Percentiles rank a stretch among this genome's conserved stretches.
Evolutionary conservation across 2,797 vertebrate species (phyloP).

Genomic region (Xenentodon cancila): DNA sequence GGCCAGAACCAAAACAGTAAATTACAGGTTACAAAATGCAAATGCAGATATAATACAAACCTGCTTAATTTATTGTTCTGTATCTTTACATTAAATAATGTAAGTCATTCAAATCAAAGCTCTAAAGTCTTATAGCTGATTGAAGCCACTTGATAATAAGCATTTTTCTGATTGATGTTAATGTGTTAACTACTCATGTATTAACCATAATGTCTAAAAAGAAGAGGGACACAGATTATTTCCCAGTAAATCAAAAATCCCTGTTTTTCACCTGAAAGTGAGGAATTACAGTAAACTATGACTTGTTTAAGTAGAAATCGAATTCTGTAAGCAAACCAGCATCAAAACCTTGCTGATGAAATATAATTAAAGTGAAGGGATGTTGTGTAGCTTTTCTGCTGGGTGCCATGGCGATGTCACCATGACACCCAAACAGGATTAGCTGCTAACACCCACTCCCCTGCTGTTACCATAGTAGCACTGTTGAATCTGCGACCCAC

Average conservation of each 20-base stretch:
- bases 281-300: not conserved
- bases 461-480: constrained; percentile 79
- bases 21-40: too few species aligned
- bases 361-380: constrained; percentile 48
- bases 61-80: too few species aligned
- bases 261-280: not conserved
- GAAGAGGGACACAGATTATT: not conserved
- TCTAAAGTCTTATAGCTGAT: too few species aligned
- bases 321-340: constrained; percentile 12
- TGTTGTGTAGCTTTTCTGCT: constrained; percentile 53
- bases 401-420: constrained; percentile 68
- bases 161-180: too few species aligned
- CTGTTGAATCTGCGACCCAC: constrained; percentile 58
- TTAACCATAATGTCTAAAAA: too few species aligned
- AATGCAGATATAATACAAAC: too few species aligned
- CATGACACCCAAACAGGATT: constrained; percentile 76
- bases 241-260: not conserved
- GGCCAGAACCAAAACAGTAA: too few species aligned
- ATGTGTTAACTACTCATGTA: too few species aligned
- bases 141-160: too few species aligned
- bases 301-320: not conserved
- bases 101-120: too few species aligned
- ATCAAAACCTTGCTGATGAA: constrained; percentile 41
- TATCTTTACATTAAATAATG: too few species aligned
- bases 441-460: constrained; percentile 72